Evolutionary conservation across 2,888 invertebrate genomes (phyloP).

Genomic region (Rhabditophanes sp.): DNA sequence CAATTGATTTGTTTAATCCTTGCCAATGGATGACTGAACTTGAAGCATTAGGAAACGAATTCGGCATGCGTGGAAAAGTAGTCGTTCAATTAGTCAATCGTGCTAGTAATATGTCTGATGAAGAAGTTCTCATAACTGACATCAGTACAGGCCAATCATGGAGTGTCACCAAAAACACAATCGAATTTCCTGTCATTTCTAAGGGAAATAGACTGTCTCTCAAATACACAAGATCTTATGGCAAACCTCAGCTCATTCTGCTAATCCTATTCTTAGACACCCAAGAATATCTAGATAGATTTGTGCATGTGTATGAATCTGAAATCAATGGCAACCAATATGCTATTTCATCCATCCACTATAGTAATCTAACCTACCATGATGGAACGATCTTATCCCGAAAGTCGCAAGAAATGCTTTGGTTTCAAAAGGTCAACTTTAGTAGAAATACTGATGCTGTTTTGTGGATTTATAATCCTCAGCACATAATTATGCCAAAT

Average conservation of each 20-base stretch:
- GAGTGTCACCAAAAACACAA: conserved; percentile 66
- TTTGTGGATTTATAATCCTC: conserved; percentile 41
- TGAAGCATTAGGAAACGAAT: conserved; percentile 29
- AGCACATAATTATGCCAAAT: conserved; percentile 36
- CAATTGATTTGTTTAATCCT: conserved; percentile 20
- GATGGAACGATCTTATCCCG: conserved; percentile 36
- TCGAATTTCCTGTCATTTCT: conserved; percentile 74
- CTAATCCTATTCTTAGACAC: conserved; percentile 40
- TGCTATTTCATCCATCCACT: conserved; percentile 67
- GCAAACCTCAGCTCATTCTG: conserved; percentile 31
- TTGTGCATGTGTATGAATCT: conserved; percentile 36
- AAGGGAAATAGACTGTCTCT: conserved; percentile 47
- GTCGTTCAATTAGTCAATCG: conserved; percentile 54
- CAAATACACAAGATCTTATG: conserved; percentile 36
- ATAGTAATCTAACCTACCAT: conserved; percentile 46
- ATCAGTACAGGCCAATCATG: conserved; percentile 48
- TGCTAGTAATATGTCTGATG: conserved; percentile 68
- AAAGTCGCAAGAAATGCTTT: conserved; percentile 35
- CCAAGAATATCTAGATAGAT: conserved; percentile 41
- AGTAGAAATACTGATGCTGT: conserved; percentile 38
- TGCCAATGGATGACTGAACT: conserved; percentile 29
- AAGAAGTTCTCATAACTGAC: conserved; percentile 51
- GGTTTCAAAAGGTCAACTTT: conserved; percentile 43
- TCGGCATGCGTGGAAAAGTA: conserved; percentile 31
- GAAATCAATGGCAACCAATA: conserved; percentile 53